These are phyloP conservation scores for Corythaeola cristata DNA, from an alignment of 2,113 vertebrate genomes.

Conservation along the genomic window DNA sequence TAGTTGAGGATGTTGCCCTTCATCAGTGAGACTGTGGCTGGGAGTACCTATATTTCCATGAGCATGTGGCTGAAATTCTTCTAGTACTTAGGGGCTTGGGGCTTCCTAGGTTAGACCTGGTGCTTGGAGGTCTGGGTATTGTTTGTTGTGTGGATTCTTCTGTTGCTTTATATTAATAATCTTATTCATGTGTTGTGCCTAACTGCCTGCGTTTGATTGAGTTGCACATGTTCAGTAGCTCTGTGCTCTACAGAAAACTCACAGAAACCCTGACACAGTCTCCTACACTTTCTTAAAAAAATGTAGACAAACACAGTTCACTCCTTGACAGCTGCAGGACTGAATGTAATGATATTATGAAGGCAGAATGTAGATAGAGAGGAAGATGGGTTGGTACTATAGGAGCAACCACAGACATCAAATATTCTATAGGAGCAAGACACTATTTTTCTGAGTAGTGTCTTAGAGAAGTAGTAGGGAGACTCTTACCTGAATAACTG, in stretches of 20 bases:
- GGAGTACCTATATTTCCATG: background rate
- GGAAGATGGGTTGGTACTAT: background rate
- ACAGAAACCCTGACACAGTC: background rate
- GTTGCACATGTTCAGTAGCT: background rate
- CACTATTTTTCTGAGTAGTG: background rate
- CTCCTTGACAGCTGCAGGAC: background rate
- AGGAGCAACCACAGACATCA: background rate
- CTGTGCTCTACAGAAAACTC: background rate
- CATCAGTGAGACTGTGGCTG: background rate
- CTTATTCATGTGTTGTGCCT: background rate
- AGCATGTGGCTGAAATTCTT: background rate
- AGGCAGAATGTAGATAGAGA: background rate
- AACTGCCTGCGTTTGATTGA: background rate
- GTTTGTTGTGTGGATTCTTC: background rate
- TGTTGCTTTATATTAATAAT: background rate
- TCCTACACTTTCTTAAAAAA: background rate
- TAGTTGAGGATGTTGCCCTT: background rate
- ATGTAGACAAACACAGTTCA: background rate
- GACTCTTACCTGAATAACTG: background rate
- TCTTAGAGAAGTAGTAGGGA: background rate
- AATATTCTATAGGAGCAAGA: background rate
- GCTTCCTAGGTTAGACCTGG: background rate
- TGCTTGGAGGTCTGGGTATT: background rate
- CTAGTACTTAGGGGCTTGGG: background rate
- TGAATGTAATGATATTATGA: background rate